phyloP scores from a whole-genome alignment of 2,113 vertebrate species.

The Mus pahari region DNA sequence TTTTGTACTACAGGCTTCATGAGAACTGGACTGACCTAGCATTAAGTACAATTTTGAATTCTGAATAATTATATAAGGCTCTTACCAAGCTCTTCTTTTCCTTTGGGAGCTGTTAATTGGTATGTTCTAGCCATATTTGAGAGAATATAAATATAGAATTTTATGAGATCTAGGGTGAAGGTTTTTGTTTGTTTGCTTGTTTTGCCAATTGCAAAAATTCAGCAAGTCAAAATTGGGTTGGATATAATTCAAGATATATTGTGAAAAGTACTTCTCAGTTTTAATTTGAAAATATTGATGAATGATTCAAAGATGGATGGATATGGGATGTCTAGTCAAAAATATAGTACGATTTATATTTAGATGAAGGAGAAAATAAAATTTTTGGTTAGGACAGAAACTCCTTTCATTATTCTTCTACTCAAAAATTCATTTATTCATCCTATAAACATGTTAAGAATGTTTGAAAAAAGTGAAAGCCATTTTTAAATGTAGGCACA shows the following conservation, averaged over 20 bases:
- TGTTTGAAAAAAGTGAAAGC: not conserved
- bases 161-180: not conserved
- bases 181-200: not conserved
- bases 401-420: not conserved
- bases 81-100: not conserved
- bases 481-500: not conserved
- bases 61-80: not conserved
- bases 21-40: not conserved
- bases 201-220: not conserved
- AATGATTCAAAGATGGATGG: not conserved
- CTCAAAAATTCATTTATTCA: not conserved
- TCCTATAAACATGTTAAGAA: not conserved
- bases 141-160: not conserved
- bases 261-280: slow-evolving; percentile 11
- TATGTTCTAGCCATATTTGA: not conserved
- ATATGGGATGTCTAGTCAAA: not conserved
- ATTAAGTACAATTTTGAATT: not conserved
- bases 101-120: not conserved
- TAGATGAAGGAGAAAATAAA: not conserved
- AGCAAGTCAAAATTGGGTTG: not conserved
- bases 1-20: not conserved
- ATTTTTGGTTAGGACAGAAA: not conserved
- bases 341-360: not conserved
- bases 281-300: slow-evolving; percentile 3
- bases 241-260: not conserved